Conservation (phyloP, 2,797 vertebrate species). For the Cottoperca gobio region DNA sequence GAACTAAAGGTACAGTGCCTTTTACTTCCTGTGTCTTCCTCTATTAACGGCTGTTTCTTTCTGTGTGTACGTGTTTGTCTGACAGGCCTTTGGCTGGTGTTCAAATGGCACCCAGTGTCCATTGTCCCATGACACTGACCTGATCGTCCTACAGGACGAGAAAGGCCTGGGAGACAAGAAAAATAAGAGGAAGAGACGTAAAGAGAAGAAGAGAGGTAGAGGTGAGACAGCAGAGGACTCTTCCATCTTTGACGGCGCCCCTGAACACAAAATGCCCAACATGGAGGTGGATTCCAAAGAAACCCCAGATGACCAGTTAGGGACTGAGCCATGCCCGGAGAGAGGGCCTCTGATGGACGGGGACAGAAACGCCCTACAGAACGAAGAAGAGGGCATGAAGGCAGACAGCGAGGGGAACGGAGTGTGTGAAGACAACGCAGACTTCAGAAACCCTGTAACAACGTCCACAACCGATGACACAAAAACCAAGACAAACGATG, state of each 20-base stretch:
- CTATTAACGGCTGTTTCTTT: background rate
- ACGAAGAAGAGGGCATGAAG: conserved; percentile 21
- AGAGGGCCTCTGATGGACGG: background rate
- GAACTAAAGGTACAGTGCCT: fast-evolving
- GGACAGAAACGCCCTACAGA: conserved; percentile 14
- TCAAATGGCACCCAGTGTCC: conserved; percentile 89
- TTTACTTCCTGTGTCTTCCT: background rate
- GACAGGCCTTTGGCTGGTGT: conserved; percentile 96
- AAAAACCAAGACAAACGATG: background rate
- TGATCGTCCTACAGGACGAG: conserved; percentile 94
- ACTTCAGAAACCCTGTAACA: background rate
- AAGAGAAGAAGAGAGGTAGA: conserved; percentile 76
- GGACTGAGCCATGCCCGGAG: background rate
- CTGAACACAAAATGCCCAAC: conserved; percentile 72
- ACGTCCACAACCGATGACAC: background rate
- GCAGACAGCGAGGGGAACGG: conserved; percentile 19
- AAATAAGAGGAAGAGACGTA: conserved; percentile 86
- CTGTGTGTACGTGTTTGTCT: conserved; percentile 2
- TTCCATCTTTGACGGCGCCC: conserved; percentile 48
- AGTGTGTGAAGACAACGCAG: background rate
- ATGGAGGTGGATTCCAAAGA: conserved; percentile 58
- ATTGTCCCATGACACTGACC: conserved; percentile 94
- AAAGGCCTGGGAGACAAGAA: conserved; percentile 84
- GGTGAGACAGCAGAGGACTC: conserved; percentile 14
- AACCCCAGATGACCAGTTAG: conserved; percentile 14